phyloP scores from a whole-genome alignment of 2,797 vertebrate genomes.

The Gymnothorax javanicus region DNA sequence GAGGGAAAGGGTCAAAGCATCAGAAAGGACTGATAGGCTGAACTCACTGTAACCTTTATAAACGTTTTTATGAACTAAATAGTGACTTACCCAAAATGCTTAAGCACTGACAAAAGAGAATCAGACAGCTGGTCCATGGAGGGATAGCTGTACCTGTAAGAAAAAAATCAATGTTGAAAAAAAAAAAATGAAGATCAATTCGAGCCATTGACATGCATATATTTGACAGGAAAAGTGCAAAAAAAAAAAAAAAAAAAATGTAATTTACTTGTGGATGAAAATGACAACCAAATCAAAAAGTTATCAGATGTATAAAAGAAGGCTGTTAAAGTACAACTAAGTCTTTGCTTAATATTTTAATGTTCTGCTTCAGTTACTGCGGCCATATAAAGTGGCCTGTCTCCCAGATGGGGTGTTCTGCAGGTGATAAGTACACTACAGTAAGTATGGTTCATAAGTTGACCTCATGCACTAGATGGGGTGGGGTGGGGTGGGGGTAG shows the following conservation, averaged over 20 bases:
- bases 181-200: background rate
- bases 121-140: constrained; percentile 97
- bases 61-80: background rate
- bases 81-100: constrained; percentile 88
- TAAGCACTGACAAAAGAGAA: constrained; percentile 87
- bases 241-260: background rate
- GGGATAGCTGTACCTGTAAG: constrained; percentile 88
- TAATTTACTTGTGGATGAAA: background rate
- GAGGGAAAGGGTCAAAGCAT: background rate
- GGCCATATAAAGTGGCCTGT: background rate
- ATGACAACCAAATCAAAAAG: background rate
- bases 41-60: background rate
- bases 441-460: constrained; percentile 31
- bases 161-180: background rate
- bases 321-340: background rate
- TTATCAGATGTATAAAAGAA: background rate
- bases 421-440: background rate
- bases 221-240: no score
- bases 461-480: constrained; percentile 29
- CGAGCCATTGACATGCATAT: background rate
- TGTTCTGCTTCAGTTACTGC: background rate
- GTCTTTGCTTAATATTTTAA: background rate
- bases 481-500: background rate
- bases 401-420: background rate
- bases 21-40: background rate